Evolutionary conservation across 1,140 invertebrate species (phyloP), one percentile per base, ranked within the genome.

Genomic region (Palaemon carinicauda): DNA sequence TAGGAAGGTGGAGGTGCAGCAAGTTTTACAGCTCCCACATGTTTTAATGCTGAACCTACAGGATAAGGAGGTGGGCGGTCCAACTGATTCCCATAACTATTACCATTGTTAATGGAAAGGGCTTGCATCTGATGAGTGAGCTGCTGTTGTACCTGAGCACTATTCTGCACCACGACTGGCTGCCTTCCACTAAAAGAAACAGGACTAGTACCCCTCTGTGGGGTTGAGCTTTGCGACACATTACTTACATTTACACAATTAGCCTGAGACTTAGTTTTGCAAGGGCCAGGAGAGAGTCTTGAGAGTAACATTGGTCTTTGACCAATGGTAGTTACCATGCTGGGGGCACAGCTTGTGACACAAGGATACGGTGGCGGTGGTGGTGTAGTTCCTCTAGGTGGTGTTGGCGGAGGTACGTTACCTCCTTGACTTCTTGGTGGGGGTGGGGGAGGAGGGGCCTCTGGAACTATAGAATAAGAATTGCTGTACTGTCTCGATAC

Each of bases 51-150:
- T 17, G 93, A 91, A 19, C 93, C 93, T 75, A 96, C 93, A 0
- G 95, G 95, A 91, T 95, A 95, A 0, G 95, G 95, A 5, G 96
- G 96, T 5, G 96, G 96, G 1, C 95, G 94, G 90, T 96, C 95
- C 69, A 93, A 93, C 87, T 90, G 93, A 92, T 71, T 91, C 91
- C 29, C 90, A 91, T 73, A 91, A 91, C 53, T 88, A 53, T 88
- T 88, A 82, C 94, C 93, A 83, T 95, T 95, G 91, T 96, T 96
- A 82, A 97, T 93, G 90, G 93, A 95, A n/a, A 97, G 92, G 7
- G 95, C 95, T 91, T 97, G 96, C 91, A 97, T 95, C 91, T 97
- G 96, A 90, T 97, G 96, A 19, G 94, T 93, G 24, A 97, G 91
- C 91, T 97, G 96, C 89, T 96, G 96, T 90, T 97, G 96, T 24